A percentile compares a stretch with the other conserved stretches of the same genome.
Conservation (phyloP, 2,113 vertebrate genomes). For the Furnarius figulus region DNA sequence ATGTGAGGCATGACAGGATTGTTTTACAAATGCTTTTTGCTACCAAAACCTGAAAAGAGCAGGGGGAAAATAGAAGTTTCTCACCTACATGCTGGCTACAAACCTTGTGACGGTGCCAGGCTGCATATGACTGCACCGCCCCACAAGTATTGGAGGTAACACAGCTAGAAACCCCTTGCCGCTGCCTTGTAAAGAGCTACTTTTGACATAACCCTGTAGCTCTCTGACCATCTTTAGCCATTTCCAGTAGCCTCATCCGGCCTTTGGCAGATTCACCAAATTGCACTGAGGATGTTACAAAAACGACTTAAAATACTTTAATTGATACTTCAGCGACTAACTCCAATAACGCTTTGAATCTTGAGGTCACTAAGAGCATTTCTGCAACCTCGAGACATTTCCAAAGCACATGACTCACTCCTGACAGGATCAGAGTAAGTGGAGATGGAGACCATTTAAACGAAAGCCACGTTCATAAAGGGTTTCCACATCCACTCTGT, state of each 20-base stretch:
- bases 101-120: accelerated
- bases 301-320: not conserved
- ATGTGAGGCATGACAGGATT: not conserved
- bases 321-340: not conserved
- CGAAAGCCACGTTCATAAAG: not conserved
- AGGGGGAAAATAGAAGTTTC: not conserved
- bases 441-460: not conserved
- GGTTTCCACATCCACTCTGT: not conserved
- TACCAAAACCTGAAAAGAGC: not conserved
- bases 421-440: slow-evolving; percentile 13
- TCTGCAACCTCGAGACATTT: not conserved
- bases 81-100: not conserved
- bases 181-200: not conserved
- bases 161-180: not conserved
- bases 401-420: slow-evolving; percentile 41
- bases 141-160: not conserved
- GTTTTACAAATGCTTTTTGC: not conserved
- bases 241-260: not conserved
- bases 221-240: not conserved
- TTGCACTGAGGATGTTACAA: not conserved
- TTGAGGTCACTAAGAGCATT: not conserved
- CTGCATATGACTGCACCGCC: not conserved
- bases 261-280: not conserved
- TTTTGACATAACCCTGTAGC: not conserved
- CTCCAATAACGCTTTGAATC: not conserved